Evolutionary conservation across 2,797 vertebrate species (phyloP).

Genomic region (Acanthis flammea): DNA sequence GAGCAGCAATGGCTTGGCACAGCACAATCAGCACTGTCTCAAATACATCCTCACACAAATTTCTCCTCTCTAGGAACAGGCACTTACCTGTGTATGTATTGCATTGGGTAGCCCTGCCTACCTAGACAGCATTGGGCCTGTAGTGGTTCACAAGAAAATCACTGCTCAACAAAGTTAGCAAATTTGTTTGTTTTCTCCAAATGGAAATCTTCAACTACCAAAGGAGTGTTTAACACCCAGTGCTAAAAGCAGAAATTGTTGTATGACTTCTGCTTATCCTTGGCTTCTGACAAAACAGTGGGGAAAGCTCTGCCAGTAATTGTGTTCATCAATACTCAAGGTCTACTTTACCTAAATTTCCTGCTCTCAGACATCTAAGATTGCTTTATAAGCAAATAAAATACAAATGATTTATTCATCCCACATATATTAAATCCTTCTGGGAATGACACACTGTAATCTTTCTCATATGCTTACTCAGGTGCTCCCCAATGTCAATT

Average conservation of each 20-base stretch:
- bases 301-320: neutral
- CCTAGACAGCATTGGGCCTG: neutral
- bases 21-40: neutral
- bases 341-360: neutral
- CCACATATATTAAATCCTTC: neutral
- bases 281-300: neutral
- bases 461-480: neutral
- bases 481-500: neutral
- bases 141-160: neutral
- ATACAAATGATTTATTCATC: neutral
- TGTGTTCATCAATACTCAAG: neutral
- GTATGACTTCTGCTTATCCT: neutral
- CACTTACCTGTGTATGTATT: neutral
- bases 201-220: neutral
- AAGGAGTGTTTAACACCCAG: neutral
- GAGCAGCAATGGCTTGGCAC: neutral
- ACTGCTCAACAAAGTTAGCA: neutral
- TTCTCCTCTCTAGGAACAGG: neutral
- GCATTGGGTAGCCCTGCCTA: neutral
- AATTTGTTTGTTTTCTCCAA: neutral
- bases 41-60: neutral
- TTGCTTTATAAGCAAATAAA: constrained; percentile 19
- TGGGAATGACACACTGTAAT: neutral
- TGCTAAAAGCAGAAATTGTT: neutral
- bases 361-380: neutral